A percentile compares a stretch with the other conserved stretches of the same genome.
Evolutionary conservation across 2,888 invertebrate genomes (phyloP).

Genomic region (Gari tellinella): DNA sequence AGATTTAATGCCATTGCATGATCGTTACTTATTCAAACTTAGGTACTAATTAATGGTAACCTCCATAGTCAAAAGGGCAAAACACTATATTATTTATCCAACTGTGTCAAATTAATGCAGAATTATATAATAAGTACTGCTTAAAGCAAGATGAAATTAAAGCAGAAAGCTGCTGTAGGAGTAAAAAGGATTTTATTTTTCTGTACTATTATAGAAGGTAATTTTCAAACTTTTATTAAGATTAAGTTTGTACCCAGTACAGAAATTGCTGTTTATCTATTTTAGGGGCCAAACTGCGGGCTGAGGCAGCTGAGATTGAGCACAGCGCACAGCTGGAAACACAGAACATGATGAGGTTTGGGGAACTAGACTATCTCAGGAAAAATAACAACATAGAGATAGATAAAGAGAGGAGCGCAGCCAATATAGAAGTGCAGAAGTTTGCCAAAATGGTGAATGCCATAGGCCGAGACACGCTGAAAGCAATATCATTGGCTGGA

Average conservation of each 20-base stretch:
- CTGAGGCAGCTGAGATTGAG: slow-evolving; percentile 76
- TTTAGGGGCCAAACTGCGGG: slow-evolving; percentile 75
- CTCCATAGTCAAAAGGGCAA: no score
- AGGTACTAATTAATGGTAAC: no score
- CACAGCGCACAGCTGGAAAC: slow-evolving; percentile 71
- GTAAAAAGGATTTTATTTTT: no score
- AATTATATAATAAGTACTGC: no score
- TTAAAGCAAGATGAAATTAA: no score
- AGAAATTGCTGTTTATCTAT: slow-evolving; percentile 6
- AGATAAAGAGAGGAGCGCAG: slow-evolving; percentile 56
- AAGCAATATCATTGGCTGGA: slow-evolving; percentile 78
- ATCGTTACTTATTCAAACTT: no score
- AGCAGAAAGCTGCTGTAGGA: no score
- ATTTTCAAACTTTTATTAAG: neutral
- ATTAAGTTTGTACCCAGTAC: neutral
- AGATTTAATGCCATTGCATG: no score
- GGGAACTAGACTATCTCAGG: slow-evolving; percentile 67
- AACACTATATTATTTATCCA: no score
- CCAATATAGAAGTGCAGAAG: slow-evolving; percentile 73
- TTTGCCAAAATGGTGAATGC: slow-evolving; percentile 71
- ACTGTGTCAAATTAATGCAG: no score
- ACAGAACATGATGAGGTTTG: slow-evolving; percentile 62
- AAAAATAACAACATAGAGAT: slow-evolving; percentile 66
- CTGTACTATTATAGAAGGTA: neutral
- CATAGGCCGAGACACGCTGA: slow-evolving; percentile 74